Evolutionary conservation across 2,888 invertebrate species (phyloP).

Genomic region (Aphodius sticticus): DNA sequence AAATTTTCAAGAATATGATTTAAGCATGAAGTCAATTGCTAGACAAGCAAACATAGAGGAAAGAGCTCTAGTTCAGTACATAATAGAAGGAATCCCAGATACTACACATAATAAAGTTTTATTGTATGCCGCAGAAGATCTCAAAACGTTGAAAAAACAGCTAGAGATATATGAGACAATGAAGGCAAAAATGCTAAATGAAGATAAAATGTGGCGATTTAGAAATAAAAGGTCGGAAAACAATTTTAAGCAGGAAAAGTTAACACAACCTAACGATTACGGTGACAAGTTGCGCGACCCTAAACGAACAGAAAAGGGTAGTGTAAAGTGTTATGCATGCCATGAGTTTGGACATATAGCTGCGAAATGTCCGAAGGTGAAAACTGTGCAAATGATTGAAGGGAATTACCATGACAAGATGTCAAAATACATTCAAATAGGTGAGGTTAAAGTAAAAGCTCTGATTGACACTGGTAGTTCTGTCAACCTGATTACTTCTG

Average conservation of each 20-base stretch:
- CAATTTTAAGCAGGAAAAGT: slow-evolving; percentile 1
- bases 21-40: slow-evolving; percentile 50
- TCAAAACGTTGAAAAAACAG: slow-evolving; percentile 35
- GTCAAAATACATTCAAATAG: slow-evolving; percentile 8
- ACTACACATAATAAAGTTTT: slow-evolving; percentile 15
- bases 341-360: slow-evolving; percentile 45
- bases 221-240: slow-evolving; percentile 8
- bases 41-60: slow-evolving; percentile 48
- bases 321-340: slow-evolving; percentile 48
- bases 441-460: slow-evolving; percentile 9
- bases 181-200: slow-evolving; percentile 25
- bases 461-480: slow-evolving; percentile 22
- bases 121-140: slow-evolving; percentile 33
- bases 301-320: slow-evolving; percentile 41
- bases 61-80: slow-evolving; percentile 49
- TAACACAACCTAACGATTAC: slow-evolving; percentile 13
- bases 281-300: slow-evolving; percentile 26
- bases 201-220: neutral
- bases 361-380: slow-evolving; percentile 24
- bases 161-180: slow-evolving; percentile 34
- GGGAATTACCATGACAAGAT: slow-evolving; percentile 9
- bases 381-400: slow-evolving; percentile 10
- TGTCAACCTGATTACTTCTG: slow-evolving; percentile 5
- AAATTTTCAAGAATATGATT: slow-evolving; percentile 49
- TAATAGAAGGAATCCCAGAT: slow-evolving; percentile 50